Evolutionary conservation across 2,888 invertebrate species (phyloP).

Genomic region (Caenorhabditis panamensis): DNA sequence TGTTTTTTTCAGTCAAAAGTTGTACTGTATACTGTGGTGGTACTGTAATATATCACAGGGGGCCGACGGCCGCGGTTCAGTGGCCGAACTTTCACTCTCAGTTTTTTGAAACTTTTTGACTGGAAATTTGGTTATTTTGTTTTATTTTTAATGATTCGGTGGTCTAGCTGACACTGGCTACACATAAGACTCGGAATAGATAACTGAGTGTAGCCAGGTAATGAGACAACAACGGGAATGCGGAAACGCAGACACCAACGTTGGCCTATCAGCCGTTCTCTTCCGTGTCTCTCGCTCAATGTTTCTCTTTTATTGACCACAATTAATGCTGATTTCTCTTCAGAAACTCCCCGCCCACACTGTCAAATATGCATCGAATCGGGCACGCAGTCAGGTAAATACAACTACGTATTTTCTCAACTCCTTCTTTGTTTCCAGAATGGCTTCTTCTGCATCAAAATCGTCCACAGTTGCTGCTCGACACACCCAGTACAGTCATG

Average conservation of each 20-base stretch:
- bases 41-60: too few species aligned
- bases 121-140: slow-evolving; percentile 1
- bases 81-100: too few species aligned
- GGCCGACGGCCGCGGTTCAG: too few species aligned
- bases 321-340: neutral
- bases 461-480: slow-evolving; percentile 34
- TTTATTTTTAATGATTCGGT: neutral
- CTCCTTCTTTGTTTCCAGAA: slow-evolving; percentile 27
- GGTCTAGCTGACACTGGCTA: slow-evolving; percentile 3
- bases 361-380: slow-evolving; percentile 45
- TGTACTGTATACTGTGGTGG: too few species aligned
- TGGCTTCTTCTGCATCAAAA: slow-evolving; percentile 49
- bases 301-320: slow-evolving; percentile 32
- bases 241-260: slow-evolving; percentile 32
- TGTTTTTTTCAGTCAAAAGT: too few species aligned
- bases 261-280: slow-evolving; percentile 38
- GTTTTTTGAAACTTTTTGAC: too few species aligned
- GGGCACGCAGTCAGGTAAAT: slow-evolving; percentile 40
- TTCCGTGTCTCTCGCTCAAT: slow-evolving; percentile 22
- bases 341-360: slow-evolving; percentile 15
- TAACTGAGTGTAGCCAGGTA: slow-evolving; percentile 1
- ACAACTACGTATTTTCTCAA: neutral
- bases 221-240: neutral
- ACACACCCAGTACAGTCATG: slow-evolving; percentile 72
- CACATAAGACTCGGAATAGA: slow-evolving; percentile 36